Base-by-base conservation (phyloP, 2,113 vertebrate genomes). In the Rhodinocichla rosea region DNA sequence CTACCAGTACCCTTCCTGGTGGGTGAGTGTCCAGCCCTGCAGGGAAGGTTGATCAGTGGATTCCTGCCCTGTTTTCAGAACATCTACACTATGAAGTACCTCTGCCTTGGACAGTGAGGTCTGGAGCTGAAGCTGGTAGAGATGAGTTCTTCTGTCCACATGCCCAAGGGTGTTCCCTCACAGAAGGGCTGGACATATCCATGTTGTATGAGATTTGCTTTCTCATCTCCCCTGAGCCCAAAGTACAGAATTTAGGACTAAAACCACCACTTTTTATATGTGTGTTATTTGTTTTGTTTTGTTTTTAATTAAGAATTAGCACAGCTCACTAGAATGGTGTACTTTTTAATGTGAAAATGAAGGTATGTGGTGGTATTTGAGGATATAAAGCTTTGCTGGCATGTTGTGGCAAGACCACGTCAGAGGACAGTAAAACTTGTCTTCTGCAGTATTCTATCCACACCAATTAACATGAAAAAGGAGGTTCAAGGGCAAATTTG, bases 231-330 rank as follows among this genome's bases (percentile, higher is more conserved):
- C 24, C 20, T 59, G 33, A n/a, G 23, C 6, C 7, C 2, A 0
- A 47, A 32, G 7, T 16, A 24, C 15, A 75, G 69, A 42, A 30
- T 80, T 19, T 50, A 23, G 27, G 33, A 39, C 7, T 28, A 11
- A 70, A 62, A 15, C 1, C 1, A 0, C 0, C 13, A 8, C 4
- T 47, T 81, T 40, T 65, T 6, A 40, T 45, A 3, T n/a, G 8
- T 24, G 15, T 12, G 2, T 17, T 64, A 7, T 32, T 35, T 33
- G 23, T 28, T 69, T 27, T 22, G 1, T 13, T 56, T n/a, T 40
- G 9, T 33, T 76, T 50, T 52, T 7, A 52, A 64, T 13, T 89
- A 20, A 20, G 49, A 81, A 5, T 14, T 11, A 78, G 4, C 19
- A 30, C 1, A 26, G 13, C 5, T 71, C 7, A n/a, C 8, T 12